These are phyloP conservation scores for Pollenia amentaria DNA, from an alignment of 2,888 invertebrate genomes.

Conservation along the genomic window DNA sequence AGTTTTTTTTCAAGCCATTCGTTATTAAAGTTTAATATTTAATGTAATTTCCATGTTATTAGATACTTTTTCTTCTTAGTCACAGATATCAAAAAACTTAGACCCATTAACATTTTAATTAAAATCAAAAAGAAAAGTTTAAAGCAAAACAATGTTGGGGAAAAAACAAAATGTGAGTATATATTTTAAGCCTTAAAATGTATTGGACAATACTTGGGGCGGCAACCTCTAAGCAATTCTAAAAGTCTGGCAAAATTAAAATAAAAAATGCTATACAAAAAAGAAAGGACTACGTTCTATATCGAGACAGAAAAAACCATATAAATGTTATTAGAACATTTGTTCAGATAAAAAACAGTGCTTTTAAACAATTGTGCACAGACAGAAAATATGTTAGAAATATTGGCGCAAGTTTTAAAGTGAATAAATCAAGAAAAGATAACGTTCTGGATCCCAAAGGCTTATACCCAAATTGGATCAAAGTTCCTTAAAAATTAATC, in stretches of 20 bases:
- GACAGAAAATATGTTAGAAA: not conserved
- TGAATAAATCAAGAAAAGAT: too few species aligned
- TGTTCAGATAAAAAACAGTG: slow-evolving; percentile 15
- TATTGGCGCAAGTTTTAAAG: too few species aligned
- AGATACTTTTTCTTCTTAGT: not conserved
- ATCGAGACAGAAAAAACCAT: slow-evolving; percentile 26
- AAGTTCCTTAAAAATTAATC: too few species aligned
- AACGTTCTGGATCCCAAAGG: too few species aligned
- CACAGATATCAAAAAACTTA: not conserved
- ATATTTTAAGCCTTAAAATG: not conserved
- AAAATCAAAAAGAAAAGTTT: not conserved
- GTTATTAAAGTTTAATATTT: slow-evolving; percentile 46
- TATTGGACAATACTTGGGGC: slow-evolving; percentile 7
- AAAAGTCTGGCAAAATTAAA: slow-evolving; percentile 3
- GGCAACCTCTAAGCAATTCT: slow-evolving; percentile 39
- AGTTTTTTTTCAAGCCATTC: not conserved
- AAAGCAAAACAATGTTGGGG: not conserved
- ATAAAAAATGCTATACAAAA: slow-evolving; percentile 4
- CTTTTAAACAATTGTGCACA: not conserved
- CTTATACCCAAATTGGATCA: too few species aligned
- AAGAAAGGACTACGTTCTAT: not conserved
- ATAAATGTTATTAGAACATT: slow-evolving; percentile 25
- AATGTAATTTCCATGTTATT: slow-evolving; percentile 22
- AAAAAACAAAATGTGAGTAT: not conserved
- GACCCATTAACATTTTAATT: slow-evolving; percentile 37